Conservation (phyloP, 2,797 vertebrate genomes). For the Fundulus diaphanus region DNA sequence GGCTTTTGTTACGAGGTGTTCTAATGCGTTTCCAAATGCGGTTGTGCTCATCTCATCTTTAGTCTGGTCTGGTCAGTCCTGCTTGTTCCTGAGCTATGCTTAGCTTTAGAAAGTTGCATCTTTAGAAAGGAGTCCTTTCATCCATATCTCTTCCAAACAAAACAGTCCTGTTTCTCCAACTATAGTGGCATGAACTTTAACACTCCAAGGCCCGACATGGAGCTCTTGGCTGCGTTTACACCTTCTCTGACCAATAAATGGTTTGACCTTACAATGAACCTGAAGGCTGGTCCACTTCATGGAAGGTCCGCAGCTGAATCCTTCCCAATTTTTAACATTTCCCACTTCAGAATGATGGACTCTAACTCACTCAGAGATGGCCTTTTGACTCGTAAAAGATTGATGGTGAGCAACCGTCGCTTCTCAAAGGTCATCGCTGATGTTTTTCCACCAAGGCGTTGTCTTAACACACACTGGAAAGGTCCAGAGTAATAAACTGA, state of each 20-base stretch:
- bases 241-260: background rate
- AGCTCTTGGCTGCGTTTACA: background rate
- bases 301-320: background rate
- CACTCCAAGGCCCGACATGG: background rate
- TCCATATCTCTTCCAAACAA: background rate
- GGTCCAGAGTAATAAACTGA: background rate
- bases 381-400: no score
- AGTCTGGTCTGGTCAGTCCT: background rate
- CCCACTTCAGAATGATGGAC: background rate
- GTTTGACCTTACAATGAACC: background rate
- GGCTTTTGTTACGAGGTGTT: background rate
- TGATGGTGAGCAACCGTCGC: no score
- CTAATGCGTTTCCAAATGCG: background rate
- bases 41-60: background rate
- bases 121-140: background rate
- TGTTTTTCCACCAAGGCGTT: background rate
- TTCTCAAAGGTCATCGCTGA: background rate
- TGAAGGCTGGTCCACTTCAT: background rate
- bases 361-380: background rate
- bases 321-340: background rate
- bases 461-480: background rate
- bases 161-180: background rate
- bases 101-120: background rate
- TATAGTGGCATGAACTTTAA: background rate
- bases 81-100: no score